A percentile compares a stretch with the other conserved stretches of the same genome.
These are phyloP conservation scores for Dromius quadrimaculatus DNA, from an alignment of 2,888 invertebrate species.

Conservation along the genomic window DNA sequence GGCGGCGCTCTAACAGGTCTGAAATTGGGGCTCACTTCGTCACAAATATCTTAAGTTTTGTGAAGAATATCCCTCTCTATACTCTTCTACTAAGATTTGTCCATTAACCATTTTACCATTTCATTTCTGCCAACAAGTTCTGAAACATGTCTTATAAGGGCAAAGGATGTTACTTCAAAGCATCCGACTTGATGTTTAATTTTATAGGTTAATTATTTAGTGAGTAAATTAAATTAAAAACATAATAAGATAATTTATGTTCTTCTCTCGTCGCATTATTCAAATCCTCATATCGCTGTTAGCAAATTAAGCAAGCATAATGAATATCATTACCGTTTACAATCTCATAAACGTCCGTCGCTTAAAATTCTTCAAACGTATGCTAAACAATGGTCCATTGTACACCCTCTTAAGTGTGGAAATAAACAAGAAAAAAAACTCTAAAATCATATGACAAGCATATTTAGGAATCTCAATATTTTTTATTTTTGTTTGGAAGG, in stretches of 20 bases:
- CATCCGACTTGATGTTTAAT: background rate
- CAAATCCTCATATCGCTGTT: constrained; percentile 29
- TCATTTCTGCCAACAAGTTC: too few species aligned
- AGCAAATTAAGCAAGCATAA: constrained; percentile 31
- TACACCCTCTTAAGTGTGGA: constrained; percentile 56
- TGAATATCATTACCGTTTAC: constrained; percentile 38
- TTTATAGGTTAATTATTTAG: constrained; percentile 11
- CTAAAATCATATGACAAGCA: constrained; percentile 58
- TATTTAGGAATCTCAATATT: constrained; percentile 56
- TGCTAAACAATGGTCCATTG: constrained; percentile 58
- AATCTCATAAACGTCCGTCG: constrained; percentile 33
- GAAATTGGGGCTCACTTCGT: too few species aligned
- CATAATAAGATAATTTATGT: constrained; percentile 27
- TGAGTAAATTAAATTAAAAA: constrained; percentile 13
- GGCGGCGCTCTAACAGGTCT: too few species aligned
- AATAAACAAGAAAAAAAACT: constrained; percentile 55
- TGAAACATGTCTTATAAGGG: background rate
- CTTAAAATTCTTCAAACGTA: constrained; percentile 58
- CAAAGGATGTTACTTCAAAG: background rate
- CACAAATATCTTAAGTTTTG: too few species aligned
- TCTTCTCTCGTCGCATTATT: constrained; percentile 10
- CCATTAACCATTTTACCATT: too few species aligned
- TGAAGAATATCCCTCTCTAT: too few species aligned
- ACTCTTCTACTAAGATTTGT: too few species aligned
- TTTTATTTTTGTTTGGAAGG: constrained; percentile 37